Conservation (phyloP, 2,113 vertebrate species). For the Pipa parva region DNA sequence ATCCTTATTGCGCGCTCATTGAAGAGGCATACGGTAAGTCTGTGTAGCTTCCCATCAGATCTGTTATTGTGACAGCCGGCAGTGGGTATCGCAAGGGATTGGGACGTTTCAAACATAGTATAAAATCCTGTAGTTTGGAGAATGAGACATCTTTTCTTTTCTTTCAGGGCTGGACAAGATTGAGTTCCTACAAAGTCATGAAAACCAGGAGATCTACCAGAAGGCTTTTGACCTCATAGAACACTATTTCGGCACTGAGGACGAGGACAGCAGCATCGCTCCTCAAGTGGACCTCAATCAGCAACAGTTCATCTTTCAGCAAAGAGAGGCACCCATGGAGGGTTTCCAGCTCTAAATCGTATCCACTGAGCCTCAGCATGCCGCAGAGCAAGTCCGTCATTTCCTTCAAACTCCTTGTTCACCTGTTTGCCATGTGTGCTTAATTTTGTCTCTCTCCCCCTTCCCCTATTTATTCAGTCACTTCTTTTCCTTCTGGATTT, state of each 20-base stretch:
- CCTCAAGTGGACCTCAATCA: slow-evolving; percentile 93
- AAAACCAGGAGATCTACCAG: slow-evolving; percentile 98
- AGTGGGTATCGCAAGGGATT: too few relatives aligned
- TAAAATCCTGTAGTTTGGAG: not conserved
- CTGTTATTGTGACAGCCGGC: too few relatives aligned
- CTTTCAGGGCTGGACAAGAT: slow-evolving; percentile 90
- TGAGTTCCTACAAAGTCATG: slow-evolving; percentile 93
- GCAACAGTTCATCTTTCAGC: slow-evolving; percentile 97
- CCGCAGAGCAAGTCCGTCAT: slow-evolving; percentile 66
- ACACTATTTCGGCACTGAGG: slow-evolving; percentile 94
- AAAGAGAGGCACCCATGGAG: slow-evolving; percentile 95
- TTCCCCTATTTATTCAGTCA: not conserved
- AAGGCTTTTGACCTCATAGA: slow-evolving; percentile 97
- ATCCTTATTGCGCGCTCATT: slow-evolving; percentile 92
- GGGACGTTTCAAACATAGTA: too few relatives aligned
- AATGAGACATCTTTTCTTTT: slow-evolving; percentile 38
- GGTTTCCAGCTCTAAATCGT: slow-evolving; percentile 91
- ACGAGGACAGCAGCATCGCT: slow-evolving; percentile 87
- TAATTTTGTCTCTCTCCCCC: slow-evolving; percentile 57
- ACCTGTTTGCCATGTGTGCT: slow-evolving; percentile 73
- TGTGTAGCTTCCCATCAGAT: too few relatives aligned
- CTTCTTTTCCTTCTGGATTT: not conserved
- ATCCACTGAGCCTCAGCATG: slow-evolving; percentile 39
- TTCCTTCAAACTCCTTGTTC: slow-evolving; percentile 71
- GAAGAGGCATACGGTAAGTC: slow-evolving; percentile 93